Conservation (phyloP, 2,113 vertebrate genomes). For the Amphiprion ocellaris region DNA sequence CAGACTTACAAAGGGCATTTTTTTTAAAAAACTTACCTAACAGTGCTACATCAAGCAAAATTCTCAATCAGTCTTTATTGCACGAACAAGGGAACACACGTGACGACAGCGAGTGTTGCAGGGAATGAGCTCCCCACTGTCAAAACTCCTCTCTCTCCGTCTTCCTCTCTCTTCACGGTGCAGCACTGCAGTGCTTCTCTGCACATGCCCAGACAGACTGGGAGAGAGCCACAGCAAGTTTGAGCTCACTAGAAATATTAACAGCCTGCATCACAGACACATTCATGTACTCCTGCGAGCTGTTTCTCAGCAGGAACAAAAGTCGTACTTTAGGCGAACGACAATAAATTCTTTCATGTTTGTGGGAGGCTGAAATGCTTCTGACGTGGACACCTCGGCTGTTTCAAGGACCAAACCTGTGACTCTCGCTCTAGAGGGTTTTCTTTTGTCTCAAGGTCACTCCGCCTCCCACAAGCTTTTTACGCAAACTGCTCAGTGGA, state of each 20-base stretch:
- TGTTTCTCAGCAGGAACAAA: background rate
- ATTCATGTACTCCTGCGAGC: slow-evolving; percentile 6
- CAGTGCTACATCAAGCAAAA: background rate
- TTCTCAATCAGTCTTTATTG: background rate
- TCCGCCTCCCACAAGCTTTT: slow-evolving; percentile 34
- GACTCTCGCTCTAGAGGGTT: background rate
- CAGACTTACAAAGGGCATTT: background rate
- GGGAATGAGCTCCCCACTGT: slow-evolving; percentile 48
- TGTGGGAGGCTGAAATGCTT: slow-evolving; percentile 8
- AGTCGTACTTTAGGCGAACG: background rate
- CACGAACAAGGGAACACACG: slow-evolving; percentile 1
- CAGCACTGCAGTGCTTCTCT: slow-evolving; percentile 79
- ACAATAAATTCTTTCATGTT: background rate
- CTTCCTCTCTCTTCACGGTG: slow-evolving; percentile 54
- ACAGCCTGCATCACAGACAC: slow-evolving; percentile 58
- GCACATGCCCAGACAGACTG: slow-evolving; percentile 79
- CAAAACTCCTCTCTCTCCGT: slow-evolving; percentile 54
- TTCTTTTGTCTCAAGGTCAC: slow-evolving; percentile 70
- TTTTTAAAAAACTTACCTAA: too few relatives aligned
- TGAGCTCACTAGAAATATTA: slow-evolving; percentile 62
- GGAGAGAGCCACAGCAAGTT: slow-evolving; percentile 72
- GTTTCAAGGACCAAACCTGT: slow-evolving; percentile 13
- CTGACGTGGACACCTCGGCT: background rate
- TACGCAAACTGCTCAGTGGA: slow-evolving; percentile 10
- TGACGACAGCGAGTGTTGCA: slow-evolving; percentile 44